Conservation (phyloP, 53 echinoderm and acorn worm genomes). For the Crossaster papposus region DNA sequence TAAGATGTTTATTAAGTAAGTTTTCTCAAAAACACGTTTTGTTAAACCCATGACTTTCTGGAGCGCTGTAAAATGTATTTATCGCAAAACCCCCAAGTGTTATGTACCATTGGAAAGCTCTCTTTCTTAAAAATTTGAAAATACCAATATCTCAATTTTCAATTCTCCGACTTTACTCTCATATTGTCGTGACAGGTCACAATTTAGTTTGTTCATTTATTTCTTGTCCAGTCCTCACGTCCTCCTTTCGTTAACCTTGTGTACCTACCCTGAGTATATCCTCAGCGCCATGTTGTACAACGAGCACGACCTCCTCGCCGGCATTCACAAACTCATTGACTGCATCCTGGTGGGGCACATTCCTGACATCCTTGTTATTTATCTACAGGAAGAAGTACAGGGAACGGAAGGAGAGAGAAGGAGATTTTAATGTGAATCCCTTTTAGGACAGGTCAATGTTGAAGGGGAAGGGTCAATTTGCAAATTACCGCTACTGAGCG, state of each 20-base stretch:
- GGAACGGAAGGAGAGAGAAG: not conserved
- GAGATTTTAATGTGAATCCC: not conserved
- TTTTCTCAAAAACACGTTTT: too few relatives aligned
- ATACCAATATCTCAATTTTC: too few relatives aligned
- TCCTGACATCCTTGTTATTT: slow-evolving; percentile 80
- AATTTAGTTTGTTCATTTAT: too few relatives aligned
- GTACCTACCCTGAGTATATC: slow-evolving; percentile 55
- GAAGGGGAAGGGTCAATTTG: slow-evolving; percentile 33
- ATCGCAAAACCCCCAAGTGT: too few relatives aligned
- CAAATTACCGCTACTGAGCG: slow-evolving; percentile 27
- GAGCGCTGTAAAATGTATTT: too few relatives aligned
- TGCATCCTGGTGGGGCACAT: slow-evolving; percentile 84
- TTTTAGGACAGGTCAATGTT: not conserved
- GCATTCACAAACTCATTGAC: slow-evolving; percentile 89
- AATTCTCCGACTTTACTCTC: too few relatives aligned
- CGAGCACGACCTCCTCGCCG: slow-evolving; percentile 78
- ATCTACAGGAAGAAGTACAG: slow-evolving; percentile 66
- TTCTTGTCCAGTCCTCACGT: not conserved
- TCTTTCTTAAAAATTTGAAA: too few relatives aligned
- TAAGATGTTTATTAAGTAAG: too few relatives aligned
- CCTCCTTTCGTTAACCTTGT: not conserved
- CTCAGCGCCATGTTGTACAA: slow-evolving; percentile 89
- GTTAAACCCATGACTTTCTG: too few relatives aligned
- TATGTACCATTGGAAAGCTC: too few relatives aligned
- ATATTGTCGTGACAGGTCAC: too few relatives aligned